Percentiles rank a stretch among this genome's conserved stretches.
phyloP scores from a whole-genome alignment of 2,888 invertebrate genomes.

The Nomada goodeniana region DNA sequence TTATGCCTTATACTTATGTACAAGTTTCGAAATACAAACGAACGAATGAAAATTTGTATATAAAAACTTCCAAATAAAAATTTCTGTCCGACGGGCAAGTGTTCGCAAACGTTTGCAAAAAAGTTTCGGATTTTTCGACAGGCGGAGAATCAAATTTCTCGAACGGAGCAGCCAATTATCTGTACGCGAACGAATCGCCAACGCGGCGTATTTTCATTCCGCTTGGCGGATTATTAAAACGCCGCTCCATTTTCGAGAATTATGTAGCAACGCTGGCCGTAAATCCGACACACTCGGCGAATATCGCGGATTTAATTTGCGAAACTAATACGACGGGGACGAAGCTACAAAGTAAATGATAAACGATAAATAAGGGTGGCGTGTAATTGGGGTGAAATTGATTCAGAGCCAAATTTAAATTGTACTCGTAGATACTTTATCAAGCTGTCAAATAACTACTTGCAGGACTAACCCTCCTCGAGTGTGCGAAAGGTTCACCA shows the following conservation, averaged over 20 bases:
- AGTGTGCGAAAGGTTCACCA: no score
- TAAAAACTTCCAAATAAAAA: neutral
- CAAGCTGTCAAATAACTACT: no score
- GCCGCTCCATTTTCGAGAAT: constrained; percentile 43
- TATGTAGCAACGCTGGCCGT: constrained; percentile 19
- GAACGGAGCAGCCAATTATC: constrained; percentile 39
- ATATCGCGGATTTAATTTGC: constrained; percentile 33
- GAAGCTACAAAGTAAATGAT: neutral
- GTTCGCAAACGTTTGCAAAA: neutral
- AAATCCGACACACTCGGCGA: constrained; percentile 37
- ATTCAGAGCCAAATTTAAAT: neutral
- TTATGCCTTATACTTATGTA: no score
- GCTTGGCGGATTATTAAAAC: constrained; percentile 48
- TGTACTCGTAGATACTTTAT: no score
- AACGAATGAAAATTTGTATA: no score
- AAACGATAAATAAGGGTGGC: neutral
- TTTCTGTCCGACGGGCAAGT: neutral
- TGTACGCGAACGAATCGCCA: constrained; percentile 15
- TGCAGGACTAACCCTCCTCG: no score
- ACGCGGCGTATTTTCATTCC: constrained; percentile 52
- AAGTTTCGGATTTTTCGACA: constrained; percentile 19
- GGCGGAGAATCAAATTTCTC: constrained; percentile 43
- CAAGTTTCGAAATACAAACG: no score
- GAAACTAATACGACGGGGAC: constrained; percentile 15
- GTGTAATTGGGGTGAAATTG: neutral